These are phyloP conservation scores for Pogonocichla stellata DNA, from an alignment of 2,113 vertebrate genomes.

Conservation along the genomic window DNA sequence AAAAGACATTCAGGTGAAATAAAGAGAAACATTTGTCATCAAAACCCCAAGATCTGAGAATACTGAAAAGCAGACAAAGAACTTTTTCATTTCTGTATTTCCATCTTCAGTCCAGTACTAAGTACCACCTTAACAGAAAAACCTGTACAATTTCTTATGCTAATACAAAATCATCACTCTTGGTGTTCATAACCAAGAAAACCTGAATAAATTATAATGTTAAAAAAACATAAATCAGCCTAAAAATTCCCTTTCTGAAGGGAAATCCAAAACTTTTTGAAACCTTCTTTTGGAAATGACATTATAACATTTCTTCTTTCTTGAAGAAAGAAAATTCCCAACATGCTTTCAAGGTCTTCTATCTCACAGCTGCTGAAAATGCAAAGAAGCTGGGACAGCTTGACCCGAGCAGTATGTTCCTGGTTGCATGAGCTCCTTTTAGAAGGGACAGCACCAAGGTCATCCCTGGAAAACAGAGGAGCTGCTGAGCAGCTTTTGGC, in stretches of 20 bases:
- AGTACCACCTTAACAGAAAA: not conserved
- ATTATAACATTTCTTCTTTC: not conserved
- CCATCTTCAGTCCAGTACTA: not conserved
- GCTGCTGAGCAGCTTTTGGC: not conserved
- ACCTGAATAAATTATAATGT: not conserved
- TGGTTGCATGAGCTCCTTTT: accelerated
- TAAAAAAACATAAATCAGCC: not conserved
- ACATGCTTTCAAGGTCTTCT: not conserved
- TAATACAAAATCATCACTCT: accelerated
- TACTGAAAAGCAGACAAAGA: not conserved
- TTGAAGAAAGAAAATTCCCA: not conserved
- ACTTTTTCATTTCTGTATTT: not conserved
- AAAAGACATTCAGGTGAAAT: not conserved
- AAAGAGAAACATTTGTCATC: not conserved
- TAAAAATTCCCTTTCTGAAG: not conserved
- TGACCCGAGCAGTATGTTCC: accelerated
- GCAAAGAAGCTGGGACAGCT: not conserved
- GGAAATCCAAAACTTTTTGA: not conserved
- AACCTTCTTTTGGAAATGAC: not conserved
- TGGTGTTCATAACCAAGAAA: not conserved
- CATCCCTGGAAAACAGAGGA: not conserved
- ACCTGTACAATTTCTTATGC: not conserved
- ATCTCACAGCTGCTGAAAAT: not conserved
- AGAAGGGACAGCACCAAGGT: not conserved
- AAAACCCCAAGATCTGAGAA: not conserved